phyloP scores from a whole-genome alignment of 2,888 invertebrate species.

The Horisme vitalbata region DNA sequence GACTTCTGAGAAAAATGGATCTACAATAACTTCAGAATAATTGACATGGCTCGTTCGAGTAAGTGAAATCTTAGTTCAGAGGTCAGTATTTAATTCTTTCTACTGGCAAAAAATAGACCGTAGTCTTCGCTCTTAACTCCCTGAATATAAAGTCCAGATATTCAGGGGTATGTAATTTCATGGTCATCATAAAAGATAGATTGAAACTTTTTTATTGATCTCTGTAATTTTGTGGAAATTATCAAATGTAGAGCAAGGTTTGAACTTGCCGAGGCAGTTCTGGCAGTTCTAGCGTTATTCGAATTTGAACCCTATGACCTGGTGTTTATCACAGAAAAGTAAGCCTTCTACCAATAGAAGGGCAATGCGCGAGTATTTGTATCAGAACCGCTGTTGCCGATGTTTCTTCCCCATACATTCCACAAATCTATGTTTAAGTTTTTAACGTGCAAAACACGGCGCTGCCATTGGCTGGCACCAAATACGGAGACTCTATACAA shows the following conservation, averaged over 20 bases:
- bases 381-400: too few species aligned
- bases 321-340: too few species aligned
- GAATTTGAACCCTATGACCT: too few species aligned
- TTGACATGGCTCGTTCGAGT: constrained; percentile 12
- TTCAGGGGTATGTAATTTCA: constrained; percentile 5
- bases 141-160: background rate
- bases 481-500: too few species aligned
- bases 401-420: too few species aligned
- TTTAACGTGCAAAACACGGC: too few species aligned
- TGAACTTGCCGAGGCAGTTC: too few species aligned
- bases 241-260: constrained; percentile 11
- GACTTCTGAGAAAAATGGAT: background rate
- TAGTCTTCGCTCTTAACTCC: constrained; percentile 5
- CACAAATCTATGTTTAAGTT: too few species aligned
- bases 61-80: constrained; percentile 32
- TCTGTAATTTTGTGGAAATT: background rate
- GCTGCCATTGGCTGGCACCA: too few species aligned
- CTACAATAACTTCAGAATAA: background rate
- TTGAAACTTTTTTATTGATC: constrained; percentile 8
- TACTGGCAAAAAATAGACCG: constrained; percentile 6
- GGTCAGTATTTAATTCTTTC: constrained; percentile 23
- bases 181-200: background rate
- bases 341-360: too few species aligned
- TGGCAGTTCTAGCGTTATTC: too few species aligned
- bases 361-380: too few species aligned